These are phyloP conservation scores for Plectropomus leopardus DNA, from an alignment of 2,113 vertebrate genomes.

Conservation along the genomic window DNA sequence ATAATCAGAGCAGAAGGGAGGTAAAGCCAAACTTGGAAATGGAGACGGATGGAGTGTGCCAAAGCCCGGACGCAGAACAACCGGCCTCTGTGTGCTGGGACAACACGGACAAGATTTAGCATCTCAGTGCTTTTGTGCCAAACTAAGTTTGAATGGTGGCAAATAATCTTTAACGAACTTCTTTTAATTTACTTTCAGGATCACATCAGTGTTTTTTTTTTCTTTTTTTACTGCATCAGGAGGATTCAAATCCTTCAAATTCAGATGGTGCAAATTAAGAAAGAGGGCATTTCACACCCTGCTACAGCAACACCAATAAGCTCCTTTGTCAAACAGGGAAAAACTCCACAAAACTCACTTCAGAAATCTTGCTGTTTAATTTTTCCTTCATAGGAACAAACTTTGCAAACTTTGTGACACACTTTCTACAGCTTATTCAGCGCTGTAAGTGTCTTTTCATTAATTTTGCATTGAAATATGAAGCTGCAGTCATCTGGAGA, in stretches of 20 bases:
- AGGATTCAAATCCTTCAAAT: background rate
- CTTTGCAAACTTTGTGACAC: background rate
- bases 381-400: background rate
- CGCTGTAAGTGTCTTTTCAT: background rate
- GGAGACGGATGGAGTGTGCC: conserved; percentile 39
- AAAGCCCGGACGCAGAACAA: conserved; percentile 51
- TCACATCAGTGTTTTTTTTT: background rate
- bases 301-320: background rate
- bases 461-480: no score
- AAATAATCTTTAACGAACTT: conserved; percentile 55
- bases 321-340: background rate
- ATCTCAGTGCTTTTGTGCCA: conserved; percentile 26
- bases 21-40: conserved; percentile 21
- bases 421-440: background rate
- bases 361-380: background rate
- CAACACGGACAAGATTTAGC: conserved; percentile 52
- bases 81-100: conserved; percentile 56
- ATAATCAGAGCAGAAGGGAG: conserved; percentile 57
- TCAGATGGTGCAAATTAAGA: background rate
- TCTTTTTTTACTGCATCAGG: background rate
- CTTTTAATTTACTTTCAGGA: conserved; percentile 36
- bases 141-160: conserved; percentile 24
- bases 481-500: no score
- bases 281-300: background rate
- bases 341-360: background rate